phyloP scores from a whole-genome alignment of 2,888 invertebrate genomes.

The Gisinianus flammeolus region DNA sequence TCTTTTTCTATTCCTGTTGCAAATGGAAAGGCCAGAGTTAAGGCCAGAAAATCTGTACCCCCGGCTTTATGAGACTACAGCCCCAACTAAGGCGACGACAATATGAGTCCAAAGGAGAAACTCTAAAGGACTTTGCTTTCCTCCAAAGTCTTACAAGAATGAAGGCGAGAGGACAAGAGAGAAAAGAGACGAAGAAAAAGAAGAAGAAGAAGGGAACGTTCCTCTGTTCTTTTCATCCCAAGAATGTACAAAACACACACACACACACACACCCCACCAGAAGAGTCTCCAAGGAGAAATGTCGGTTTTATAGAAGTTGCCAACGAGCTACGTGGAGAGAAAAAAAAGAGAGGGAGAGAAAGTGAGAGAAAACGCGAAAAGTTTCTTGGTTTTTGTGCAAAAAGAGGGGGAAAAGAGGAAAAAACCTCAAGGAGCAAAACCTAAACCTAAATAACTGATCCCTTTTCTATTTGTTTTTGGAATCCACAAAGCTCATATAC shows the following conservation, averaged over 20 bases:
- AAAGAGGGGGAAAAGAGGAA: not conserved
- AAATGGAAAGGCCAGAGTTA: not conserved
- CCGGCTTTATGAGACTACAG: not conserved
- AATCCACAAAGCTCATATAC: not conserved
- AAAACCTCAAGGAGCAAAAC: too few relatives aligned
- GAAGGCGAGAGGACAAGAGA: too few relatives aligned
- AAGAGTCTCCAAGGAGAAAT: conserved; percentile 51
- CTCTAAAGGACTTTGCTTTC: not conserved
- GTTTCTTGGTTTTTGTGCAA: conserved; percentile 17
- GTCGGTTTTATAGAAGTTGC: conserved; percentile 51
- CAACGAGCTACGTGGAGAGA: conserved; percentile 16
- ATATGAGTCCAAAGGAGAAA: not conserved
- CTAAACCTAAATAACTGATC: conserved; percentile 26
- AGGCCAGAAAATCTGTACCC: not conserved
- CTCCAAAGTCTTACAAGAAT: too few relatives aligned
- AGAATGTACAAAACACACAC: not conserved
- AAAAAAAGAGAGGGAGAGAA: too few relatives aligned
- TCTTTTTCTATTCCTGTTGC: not conserved
- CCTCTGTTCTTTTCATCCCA: not conserved
- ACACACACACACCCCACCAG: not conserved
- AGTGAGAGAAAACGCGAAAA: conserved; percentile 24
- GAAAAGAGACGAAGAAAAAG: too few relatives aligned
- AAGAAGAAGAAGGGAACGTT: not conserved
- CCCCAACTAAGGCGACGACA: not conserved
- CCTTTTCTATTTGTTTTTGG: conserved; percentile 4